Evolutionary conservation across 2,888 invertebrate genomes (phyloP).

Genomic region (Cacoxenus indagator): DNA sequence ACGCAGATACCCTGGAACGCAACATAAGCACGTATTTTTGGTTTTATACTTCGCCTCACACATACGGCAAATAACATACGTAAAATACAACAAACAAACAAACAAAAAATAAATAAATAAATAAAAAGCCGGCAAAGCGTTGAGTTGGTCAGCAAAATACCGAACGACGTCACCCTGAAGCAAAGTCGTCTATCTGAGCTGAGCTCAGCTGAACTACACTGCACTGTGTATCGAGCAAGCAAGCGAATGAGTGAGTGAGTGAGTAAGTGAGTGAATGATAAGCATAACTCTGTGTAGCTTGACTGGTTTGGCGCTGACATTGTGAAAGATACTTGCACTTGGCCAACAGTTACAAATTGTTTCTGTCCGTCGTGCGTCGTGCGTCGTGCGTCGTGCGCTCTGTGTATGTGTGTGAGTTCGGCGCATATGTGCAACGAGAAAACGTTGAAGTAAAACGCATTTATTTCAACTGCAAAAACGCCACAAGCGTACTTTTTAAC

Average conservation of each 20-base stretch:
- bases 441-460: background rate
- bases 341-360: slow-evolving; percentile 6
- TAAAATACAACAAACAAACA: background rate
- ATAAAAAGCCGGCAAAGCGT: background rate
- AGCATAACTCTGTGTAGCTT: background rate
- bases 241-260: background rate
- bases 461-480: background rate
- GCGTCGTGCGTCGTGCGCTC: too few species aligned
- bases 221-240: background rate
- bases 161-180: slow-evolving; percentile 42
- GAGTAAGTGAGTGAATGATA: slow-evolving; percentile 1
- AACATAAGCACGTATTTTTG: slow-evolving; percentile 11
- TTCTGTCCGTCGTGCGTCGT: background rate
- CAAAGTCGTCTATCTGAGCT: slow-evolving; percentile 25
- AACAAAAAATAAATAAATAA: background rate
- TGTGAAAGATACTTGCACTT: background rate
- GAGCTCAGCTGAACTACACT: background rate
- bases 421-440: background rate
- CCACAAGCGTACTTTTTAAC: background rate
- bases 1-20: background rate
- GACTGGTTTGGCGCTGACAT: background rate
- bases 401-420: background rate
- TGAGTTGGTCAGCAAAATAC: slow-evolving; percentile 23
- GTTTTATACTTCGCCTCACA: background rate
- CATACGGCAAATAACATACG: background rate